Base-by-base conservation (phyloP, 2,888 invertebrate species). In the Stegana nigrithorax region DNA sequence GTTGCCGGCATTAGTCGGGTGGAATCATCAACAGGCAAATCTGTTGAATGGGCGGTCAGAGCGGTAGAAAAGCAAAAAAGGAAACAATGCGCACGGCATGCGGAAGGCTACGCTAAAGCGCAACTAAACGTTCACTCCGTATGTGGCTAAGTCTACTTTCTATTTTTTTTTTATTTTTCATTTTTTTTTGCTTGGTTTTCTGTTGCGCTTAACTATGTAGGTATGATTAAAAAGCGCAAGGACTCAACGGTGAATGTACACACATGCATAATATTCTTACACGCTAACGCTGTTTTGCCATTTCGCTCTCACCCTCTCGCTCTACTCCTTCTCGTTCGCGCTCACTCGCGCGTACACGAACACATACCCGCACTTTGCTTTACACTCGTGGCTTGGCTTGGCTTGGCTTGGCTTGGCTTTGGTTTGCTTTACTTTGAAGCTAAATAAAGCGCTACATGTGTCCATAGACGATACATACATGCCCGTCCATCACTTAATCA, bases 401-500 rank as follows among this genome's bases (percentile, higher is more conserved):
- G n/a, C n/a, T n/a, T n/a, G n/a, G n/a, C n/a, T n/a, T n/a, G n/a
- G n/a, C n/a, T n/a, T 65, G 62, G 67, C 64, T 67, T 71, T 65
- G n/a, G n/a, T n/a, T n/a, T n/a, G n/a, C n/a, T 39, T 14, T n/a
- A n/a, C 5, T 1, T 79, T 75, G 78, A 79, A 73, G 80, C 72
- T 76, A 78, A 78, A 76, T 76, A 80, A 76, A 80, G 72, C 68
- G 76, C 78, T 78, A 76, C 74, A 75, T 80, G 75, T 75, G 78
- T 80, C 78, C 74, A 78, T 21, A n/a, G 39, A n/a, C 6, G 39
- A 10, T 32, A 36, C 5, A 27, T 29, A 8, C 14, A 51, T 70
- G 78, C 76, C 73, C 74, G 75, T 76, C 78, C 80, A 76, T 76
- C 75, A 76, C 80, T 76, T 80, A 80, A 76, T 76, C 75, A 76